phyloP scores from a whole-genome alignment of 2,113 vertebrate genomes.

The Laticauda colubrina region DNA sequence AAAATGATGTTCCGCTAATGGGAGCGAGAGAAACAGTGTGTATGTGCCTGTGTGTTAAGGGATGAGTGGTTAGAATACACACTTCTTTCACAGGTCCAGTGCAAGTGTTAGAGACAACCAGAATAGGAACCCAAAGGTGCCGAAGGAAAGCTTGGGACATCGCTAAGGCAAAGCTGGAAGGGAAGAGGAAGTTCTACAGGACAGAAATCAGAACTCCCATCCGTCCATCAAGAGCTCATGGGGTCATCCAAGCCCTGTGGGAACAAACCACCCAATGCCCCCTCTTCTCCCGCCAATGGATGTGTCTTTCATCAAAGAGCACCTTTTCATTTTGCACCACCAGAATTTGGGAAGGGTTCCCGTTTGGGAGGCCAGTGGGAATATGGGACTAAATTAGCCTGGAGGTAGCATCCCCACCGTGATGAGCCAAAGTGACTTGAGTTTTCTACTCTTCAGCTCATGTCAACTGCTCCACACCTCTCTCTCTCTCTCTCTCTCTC shows the following conservation, averaged over 20 bases:
- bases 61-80: not conserved
- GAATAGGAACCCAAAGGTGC: not conserved
- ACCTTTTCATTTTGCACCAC: not conserved
- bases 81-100: not conserved
- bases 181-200: not conserved
- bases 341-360: not conserved
- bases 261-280: not conserved
- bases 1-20: slow-evolving; percentile 14
- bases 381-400: not conserved
- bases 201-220: not conserved
- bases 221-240: not conserved
- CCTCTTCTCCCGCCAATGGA: not conserved
- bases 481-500: not conserved
- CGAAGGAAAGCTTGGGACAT: not conserved
- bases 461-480: not conserved
- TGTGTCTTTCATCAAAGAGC: not conserved
- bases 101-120: not conserved
- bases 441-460: not conserved
- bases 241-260: not conserved
- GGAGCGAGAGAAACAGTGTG: not conserved
- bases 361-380: too few relatives aligned
- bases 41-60: not conserved
- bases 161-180: not conserved
- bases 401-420: not conserved
- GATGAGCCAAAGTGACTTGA: too few relatives aligned